These are phyloP conservation scores for Condylura cristata DNA, from an alignment of 2,113 vertebrate species.

Conservation along the genomic window DNA sequence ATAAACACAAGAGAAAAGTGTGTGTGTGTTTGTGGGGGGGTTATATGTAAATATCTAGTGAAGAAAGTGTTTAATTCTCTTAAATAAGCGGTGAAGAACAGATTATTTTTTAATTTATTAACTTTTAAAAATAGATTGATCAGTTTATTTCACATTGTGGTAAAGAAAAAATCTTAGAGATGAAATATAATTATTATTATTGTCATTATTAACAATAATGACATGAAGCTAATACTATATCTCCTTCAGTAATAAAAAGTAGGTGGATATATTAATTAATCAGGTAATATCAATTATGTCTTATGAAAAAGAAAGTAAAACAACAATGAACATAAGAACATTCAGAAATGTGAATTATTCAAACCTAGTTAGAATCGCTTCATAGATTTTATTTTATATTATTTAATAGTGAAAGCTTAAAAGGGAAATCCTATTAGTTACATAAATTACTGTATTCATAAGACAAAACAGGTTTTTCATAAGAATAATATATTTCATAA, in stretches of 20 bases:
- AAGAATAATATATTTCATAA: not conserved
- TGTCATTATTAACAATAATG: not conserved
- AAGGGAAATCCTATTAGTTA: not conserved
- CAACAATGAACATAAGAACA: not conserved
- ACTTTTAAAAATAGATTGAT: not conserved
- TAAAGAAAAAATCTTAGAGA: not conserved
- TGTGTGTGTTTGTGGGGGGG: too few relatives aligned
- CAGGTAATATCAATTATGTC: not conserved
- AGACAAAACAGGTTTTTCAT: not conserved
- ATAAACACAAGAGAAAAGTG: not conserved
- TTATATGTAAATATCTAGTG: not conserved
- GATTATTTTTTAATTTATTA: not conserved
- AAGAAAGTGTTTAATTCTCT: not conserved
- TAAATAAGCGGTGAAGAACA: not conserved
- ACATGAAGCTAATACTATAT: not conserved
- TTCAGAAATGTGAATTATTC: not conserved
- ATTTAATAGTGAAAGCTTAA: not conserved
- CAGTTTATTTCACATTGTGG: not conserved
- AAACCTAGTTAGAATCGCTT: not conserved
- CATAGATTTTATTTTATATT: not conserved
- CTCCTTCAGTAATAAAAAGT: constrained; percentile 1
- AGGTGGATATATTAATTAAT: not conserved
- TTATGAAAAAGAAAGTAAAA: not conserved
- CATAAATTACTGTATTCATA: not conserved
- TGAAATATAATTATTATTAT: not conserved